Conservation (phyloP, 37 sponge, comb jelly and placozoan genomes). For the Dysidea cf. avara region DNA sequence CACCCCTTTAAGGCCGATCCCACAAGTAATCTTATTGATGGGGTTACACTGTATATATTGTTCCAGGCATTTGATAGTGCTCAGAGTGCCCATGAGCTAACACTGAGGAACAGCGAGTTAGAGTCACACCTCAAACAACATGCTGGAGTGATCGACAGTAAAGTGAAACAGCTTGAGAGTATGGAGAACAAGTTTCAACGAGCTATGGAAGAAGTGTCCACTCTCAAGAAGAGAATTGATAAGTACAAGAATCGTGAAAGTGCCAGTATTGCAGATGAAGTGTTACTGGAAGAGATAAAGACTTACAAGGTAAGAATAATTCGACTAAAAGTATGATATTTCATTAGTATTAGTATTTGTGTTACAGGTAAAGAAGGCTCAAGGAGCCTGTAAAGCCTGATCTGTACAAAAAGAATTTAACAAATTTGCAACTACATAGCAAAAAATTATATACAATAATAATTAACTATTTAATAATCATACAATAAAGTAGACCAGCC, state of each 20-base stretch:
- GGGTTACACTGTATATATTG: too few species aligned
- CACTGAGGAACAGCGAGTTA: constrained; percentile 43
- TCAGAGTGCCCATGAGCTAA: constrained; percentile 37
- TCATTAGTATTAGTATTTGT: too few species aligned
- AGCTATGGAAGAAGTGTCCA: constrained; percentile 63
- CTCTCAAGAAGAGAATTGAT: constrained; percentile 79
- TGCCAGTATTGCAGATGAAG: constrained; percentile 69
- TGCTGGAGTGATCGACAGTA: not conserved
- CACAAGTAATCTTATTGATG: too few species aligned
- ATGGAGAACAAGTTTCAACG: constrained; percentile 6
- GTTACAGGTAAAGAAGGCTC: too few species aligned
- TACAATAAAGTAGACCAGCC: too few species aligned
- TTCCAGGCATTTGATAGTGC: constrained; percentile 74
- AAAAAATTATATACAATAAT: too few species aligned
- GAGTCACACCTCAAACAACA: constrained; percentile 31
- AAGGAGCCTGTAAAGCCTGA: too few species aligned
- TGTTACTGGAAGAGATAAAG: constrained; percentile 83
- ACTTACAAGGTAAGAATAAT: constrained; percentile 78
- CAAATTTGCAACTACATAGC: too few species aligned
- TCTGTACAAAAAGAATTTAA: too few species aligned
- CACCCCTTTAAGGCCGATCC: too few species aligned
- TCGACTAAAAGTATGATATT: too few species aligned
- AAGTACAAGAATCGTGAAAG: constrained; percentile 73
- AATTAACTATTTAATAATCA: not conserved
- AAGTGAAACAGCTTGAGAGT: constrained; percentile 27